Evolutionary conservation across 2,113 vertebrate species (phyloP).

Genomic region (Psittacula cyanocephala): DNA sequence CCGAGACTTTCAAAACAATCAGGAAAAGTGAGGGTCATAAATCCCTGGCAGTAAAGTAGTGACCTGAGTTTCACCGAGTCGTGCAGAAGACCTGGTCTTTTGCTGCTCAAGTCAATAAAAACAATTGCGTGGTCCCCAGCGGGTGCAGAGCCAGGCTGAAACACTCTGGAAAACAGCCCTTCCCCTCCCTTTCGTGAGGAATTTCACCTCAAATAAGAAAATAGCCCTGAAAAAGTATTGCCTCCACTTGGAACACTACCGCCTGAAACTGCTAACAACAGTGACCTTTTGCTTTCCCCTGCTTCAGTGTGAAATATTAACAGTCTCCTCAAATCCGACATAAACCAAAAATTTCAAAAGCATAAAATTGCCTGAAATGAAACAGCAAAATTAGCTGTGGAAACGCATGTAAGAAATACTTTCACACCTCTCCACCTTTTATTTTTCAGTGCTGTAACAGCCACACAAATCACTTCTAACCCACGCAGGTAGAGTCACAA

Average conservation of each 20-base stretch:
- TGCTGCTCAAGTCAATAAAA: neutral
- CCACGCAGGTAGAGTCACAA: slow-evolving; percentile 45
- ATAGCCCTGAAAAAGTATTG: neutral
- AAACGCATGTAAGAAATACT: neutral
- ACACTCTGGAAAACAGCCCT: neutral
- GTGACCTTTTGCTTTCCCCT: slow-evolving; percentile 22
- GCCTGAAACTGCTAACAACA: neutral
- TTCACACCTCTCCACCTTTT: neutral
- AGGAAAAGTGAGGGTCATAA: neutral
- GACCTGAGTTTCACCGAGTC: neutral
- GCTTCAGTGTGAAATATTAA: neutral
- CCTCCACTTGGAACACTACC: neutral
- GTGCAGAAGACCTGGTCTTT: neutral
- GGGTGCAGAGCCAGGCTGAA: neutral
- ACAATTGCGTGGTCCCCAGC: rapidly evolving
- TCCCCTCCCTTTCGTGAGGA: neutral
- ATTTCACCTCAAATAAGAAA: neutral
- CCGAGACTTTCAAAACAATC: neutral
- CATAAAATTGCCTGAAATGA: neutral
- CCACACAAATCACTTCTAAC: slow-evolving; percentile 10
- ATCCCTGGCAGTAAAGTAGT: neutral
- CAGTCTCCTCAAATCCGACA: neutral
- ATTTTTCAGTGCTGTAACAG: neutral
- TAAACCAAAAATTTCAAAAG: slow-evolving; percentile 3
- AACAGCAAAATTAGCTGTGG: neutral